A percentile compares a stretch with the other conserved stretches of the same genome.
Evolutionary conservation across 2,113 vertebrate species (phyloP).

Genomic region (Catharus bicknelli): DNA sequence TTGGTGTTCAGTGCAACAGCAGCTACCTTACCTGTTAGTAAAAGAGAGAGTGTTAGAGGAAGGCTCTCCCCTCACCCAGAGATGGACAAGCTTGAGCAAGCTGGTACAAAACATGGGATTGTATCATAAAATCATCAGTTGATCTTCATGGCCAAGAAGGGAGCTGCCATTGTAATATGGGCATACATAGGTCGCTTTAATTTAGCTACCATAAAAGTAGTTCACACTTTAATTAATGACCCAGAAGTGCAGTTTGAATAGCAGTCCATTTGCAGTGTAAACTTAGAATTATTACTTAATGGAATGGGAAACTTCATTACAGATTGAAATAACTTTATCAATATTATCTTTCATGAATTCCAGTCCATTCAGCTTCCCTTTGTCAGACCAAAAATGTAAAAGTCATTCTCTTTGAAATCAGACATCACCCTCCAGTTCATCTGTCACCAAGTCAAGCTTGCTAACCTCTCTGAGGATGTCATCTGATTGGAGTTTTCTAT

Average conservation of each 20-base stretch:
- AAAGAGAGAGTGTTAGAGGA: background rate
- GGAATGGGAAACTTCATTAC: background rate
- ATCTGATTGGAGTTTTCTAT: conserved; percentile 5
- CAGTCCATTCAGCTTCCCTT: background rate
- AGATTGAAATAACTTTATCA: conserved; percentile 9
- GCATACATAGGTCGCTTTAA: background rate
- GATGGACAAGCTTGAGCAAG: background rate
- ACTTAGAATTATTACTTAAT: conserved; percentile 2
- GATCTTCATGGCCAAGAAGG: background rate
- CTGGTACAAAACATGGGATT: background rate
- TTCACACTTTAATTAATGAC: background rate
- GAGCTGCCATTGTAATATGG: background rate
- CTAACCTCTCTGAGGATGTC: conserved; percentile 16
- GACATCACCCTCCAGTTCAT: background rate
- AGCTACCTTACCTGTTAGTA: background rate
- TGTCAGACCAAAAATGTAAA: background rate
- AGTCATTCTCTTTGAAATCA: conserved; percentile 31
- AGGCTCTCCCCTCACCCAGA: background rate
- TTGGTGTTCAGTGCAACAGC: background rate
- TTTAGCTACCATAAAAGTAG: background rate
- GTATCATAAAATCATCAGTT: background rate
- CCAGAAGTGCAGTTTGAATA: background rate
- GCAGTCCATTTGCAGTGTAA: background rate
- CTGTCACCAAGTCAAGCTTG: background rate
- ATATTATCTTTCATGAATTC: background rate